Base-by-base conservation (phyloP, 2,888 invertebrate genomes). In the Microplitis deprimator region DNA sequence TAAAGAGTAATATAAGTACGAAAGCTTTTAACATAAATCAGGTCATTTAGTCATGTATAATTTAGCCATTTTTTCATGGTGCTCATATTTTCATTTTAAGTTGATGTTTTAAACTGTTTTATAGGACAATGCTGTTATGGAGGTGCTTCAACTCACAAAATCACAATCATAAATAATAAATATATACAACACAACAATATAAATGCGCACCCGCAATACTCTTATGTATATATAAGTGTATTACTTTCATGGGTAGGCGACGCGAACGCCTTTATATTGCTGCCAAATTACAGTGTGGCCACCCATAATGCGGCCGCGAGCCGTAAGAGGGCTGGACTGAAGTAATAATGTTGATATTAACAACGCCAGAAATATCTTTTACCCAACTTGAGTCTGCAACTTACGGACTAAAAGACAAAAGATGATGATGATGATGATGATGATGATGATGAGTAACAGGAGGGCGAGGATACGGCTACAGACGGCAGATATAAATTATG, bases 301-400 rank as follows among this genome's bases (percentile, higher is more conserved):
- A 86, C 85, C 86, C 86, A 85, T 86, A 86, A 86, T 84, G 85
- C 83, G 85, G 81, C 82, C 84, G 84, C 81, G 79, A 80, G 81
- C 81, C 78, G 80, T 80, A 78, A 81, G 75, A 79, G 79, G 77
- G 76, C 72, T 78, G 76, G 77, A 72, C 78, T 75, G 78, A 77
- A 84, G 85, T 86, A 85, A 87, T 89, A 88, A 89, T 88, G 86
- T 87, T 87, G 87, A 86, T 86, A 89, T 87, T 89, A 89, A 89
- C 86, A 79, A 84, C 84, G 82, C 39, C 68, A 75, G 68, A 75
- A 76, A 50, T 50, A 50, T 50, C 29, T 29, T 65, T 20, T 65
- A 6, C 65, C 29, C 29, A 59, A 69, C 67, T 61, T 67, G 68
- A 68, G 77, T 64, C 59, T 69, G 70, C 60, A 50, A 50, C 10